Conservation (phyloP, 2,113 vertebrate genomes). For the Platysteira castanea region DNA sequence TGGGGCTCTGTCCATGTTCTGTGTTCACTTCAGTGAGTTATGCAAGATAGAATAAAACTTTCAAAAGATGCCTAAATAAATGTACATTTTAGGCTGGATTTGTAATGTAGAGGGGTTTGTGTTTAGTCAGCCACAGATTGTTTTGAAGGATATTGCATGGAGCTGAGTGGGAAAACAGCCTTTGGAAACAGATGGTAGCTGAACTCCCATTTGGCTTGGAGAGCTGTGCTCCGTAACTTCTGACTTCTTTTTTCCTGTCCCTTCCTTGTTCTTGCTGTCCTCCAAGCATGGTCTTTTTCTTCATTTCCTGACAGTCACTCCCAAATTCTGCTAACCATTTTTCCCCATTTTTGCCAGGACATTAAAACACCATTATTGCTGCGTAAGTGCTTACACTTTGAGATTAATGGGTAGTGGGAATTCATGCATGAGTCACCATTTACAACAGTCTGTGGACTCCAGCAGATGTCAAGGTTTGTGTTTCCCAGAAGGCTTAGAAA, state of each 20-base stretch:
- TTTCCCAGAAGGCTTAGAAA: background rate
- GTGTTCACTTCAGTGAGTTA: background rate
- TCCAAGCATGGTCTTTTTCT: background rate
- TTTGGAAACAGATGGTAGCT: background rate
- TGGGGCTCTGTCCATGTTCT: background rate
- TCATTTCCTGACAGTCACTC: slow-evolving; percentile 5
- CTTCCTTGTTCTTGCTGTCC: background rate
- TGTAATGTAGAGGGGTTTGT: background rate
- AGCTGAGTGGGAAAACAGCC: background rate
- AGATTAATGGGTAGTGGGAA: slow-evolving; percentile 27
- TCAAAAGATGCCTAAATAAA: background rate
- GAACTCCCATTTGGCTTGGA: background rate
- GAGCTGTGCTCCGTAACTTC: background rate
- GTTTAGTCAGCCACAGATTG: background rate
- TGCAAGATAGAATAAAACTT: background rate
- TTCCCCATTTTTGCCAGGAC: background rate
- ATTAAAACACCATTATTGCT: slow-evolving; percentile 16
- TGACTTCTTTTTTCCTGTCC: background rate
- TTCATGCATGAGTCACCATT: slow-evolving; percentile 3
- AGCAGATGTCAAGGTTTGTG: background rate
- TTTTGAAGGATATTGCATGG: background rate
- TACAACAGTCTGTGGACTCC: fast-evolving
- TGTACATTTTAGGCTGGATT: background rate
- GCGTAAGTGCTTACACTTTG: background rate
- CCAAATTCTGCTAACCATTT: background rate